Evolutionary conservation across 2,888 invertebrate genomes (phyloP).

Genomic region (Noctua janthina): DNA sequence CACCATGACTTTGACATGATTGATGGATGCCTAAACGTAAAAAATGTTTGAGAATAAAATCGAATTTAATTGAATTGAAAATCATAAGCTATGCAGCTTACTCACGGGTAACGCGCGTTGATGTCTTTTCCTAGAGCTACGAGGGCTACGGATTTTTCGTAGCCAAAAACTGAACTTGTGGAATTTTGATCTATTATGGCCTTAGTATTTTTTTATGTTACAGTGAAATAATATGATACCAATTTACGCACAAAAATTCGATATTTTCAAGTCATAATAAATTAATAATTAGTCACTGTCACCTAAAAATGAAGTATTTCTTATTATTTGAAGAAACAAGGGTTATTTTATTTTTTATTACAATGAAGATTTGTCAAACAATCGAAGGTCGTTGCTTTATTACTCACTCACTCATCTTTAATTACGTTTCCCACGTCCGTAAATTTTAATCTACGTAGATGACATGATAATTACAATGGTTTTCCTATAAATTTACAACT

Average conservation of each 20-base stretch:
- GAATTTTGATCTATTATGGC: background rate
- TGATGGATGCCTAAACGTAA: slow-evolving; percentile 24
- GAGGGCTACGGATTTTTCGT: slow-evolving; percentile 17
- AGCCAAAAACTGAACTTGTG: background rate
- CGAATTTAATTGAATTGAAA: background rate
- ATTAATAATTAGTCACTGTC: background rate
- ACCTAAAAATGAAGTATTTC: background rate
- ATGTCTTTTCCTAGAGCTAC: slow-evolving; percentile 52
- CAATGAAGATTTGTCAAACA: slow-evolving; percentile 17
- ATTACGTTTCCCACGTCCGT: slow-evolving; percentile 36
- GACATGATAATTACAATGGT: slow-evolving; percentile 36
- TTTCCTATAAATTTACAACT: background rate
- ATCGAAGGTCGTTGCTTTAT: slow-evolving; percentile 33
- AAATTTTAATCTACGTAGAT: slow-evolving; percentile 30
- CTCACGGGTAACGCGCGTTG: slow-evolving; percentile 40
- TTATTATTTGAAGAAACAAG: background rate
- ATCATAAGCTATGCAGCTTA: background rate
- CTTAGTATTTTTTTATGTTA: background rate
- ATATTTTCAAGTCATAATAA: background rate
- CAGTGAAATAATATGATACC: background rate
- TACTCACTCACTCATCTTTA: slow-evolving; percentile 37
- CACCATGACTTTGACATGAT: slow-evolving; percentile 44
- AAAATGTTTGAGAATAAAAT: too few relatives aligned
- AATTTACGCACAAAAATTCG: too few relatives aligned
- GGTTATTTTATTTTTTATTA: background rate